Base-by-base conservation (phyloP, 2,888 invertebrate species). In the Eilema griseolum region DNA sequence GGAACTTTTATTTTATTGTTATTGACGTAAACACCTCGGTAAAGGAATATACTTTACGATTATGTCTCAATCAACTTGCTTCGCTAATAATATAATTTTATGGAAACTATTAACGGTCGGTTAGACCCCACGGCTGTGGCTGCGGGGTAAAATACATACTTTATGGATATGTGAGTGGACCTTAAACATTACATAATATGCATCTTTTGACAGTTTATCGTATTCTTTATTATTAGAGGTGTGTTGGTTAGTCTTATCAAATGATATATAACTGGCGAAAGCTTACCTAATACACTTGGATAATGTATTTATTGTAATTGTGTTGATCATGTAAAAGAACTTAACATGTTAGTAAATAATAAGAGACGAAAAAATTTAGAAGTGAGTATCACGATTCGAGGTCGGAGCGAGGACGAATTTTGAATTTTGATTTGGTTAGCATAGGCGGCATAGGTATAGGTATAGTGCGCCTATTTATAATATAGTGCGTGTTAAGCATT, bases 11-110 rank as follows among this genome's bases (percentile, higher is more conserved):
- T 81, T 71, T 82, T 75, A 80, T 80, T 73, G 74, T 76, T 67
- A 74, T 68, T 70, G 76, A 62, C 73, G 69, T 73, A 75, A 83
- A 81, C 75, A 80, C 67, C 64, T 37, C 72, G 70, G 73, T 68
- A 61, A 72, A 61, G 70, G 59, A 64, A 23, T 33, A 67, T 66
- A 70, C 41, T 81, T 82, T 79, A 82, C 75, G 83, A 66, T 83
- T 78, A 81, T 83, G 68, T 69, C 73, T 76, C 70, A 73, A 82
- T 81, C 77, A 81, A 76, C 77, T 63, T 70, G 79, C 73, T 82
- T 74, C 73, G 83, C 77, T 71, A 83, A 82, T 81, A 52, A 52
- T 52, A 52, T 52, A n/a, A 77, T 70, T 73, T 73, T 68, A 78
- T 75, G 65, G 68, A 70, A 80, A 75, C 74, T 70, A 72, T 68